These are phyloP conservation scores for Choloepus didactylus DNA, from an alignment of 2,797 vertebrate genomes.

Conservation along the genomic window DNA sequence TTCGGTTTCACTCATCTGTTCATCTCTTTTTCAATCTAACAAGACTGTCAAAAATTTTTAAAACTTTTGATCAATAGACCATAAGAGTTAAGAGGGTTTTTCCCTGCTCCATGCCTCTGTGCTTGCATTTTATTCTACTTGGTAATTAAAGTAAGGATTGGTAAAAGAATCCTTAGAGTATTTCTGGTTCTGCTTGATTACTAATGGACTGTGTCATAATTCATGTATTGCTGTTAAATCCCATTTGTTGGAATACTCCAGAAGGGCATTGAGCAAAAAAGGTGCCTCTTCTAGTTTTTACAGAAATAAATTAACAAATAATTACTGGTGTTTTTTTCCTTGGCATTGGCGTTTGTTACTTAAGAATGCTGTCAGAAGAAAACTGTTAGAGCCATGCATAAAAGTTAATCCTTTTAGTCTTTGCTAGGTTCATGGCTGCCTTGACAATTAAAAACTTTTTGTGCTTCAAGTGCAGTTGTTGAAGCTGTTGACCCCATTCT, in stretches of 20 bases:
- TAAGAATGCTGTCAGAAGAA: background rate
- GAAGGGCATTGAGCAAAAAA: background rate
- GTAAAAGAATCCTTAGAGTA: background rate
- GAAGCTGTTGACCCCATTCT: background rate
- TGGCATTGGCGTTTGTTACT: background rate
- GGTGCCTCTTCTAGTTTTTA: background rate
- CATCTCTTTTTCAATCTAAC: constrained; percentile 11
- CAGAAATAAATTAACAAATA: constrained; percentile 1
- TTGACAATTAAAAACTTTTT: background rate
- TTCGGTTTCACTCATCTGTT: background rate
- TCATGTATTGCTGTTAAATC: background rate
- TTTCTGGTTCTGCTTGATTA: background rate
- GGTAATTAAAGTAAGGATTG: background rate
- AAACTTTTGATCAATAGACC: constrained; percentile 54
- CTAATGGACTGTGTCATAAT: background rate
- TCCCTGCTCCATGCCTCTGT: background rate
- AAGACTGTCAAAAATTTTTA: constrained; percentile 57
- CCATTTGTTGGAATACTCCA: background rate
- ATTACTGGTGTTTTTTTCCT: background rate
- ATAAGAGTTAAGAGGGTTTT: background rate
- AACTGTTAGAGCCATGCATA: background rate
- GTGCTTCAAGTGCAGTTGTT: no score
- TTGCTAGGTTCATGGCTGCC: background rate
- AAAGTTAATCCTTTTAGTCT: background rate
- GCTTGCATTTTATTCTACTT: background rate